phyloP scores from a whole-genome alignment of 1,140 invertebrate species.

The Mizuhopecten yessoensis region DNA sequence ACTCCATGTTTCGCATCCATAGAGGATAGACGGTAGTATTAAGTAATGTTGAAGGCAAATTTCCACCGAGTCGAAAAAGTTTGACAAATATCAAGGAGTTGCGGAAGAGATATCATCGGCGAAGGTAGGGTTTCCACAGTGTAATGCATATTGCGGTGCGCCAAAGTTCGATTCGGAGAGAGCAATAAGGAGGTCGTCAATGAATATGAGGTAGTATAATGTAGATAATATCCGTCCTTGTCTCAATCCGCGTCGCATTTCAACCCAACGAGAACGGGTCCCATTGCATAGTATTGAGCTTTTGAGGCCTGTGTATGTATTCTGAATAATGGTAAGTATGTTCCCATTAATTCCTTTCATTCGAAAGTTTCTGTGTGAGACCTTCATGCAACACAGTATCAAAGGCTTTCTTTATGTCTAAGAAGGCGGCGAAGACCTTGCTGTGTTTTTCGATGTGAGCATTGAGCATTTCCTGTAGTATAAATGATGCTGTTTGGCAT shows the following conservation, averaged over 20 bases:
- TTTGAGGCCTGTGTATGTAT: neutral
- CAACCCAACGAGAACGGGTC: slow-evolving; percentile 8
- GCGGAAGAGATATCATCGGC: neutral
- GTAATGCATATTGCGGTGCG: neutral
- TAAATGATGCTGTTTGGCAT: slow-evolving; percentile 47
- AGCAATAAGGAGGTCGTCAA: neutral
- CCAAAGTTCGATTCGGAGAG: too few relatives aligned
- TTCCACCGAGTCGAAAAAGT: neutral
- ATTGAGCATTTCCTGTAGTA: slow-evolving; percentile 41
- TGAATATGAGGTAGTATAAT: neutral
- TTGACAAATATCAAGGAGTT: neutral
- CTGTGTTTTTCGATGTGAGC: neutral
- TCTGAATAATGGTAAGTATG: neutral
- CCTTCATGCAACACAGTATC: too few relatives aligned
- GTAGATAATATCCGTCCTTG: slow-evolving; percentile 38
- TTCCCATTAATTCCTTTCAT: slow-evolving; percentile 29
- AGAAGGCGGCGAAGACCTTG: slow-evolving; percentile 10
- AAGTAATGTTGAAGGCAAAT: neutral
- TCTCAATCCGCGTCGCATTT: slow-evolving; percentile 9
- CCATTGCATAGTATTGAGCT: neutral
- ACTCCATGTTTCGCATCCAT: neutral
- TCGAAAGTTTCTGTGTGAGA: too few relatives aligned
- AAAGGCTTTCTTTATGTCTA: slow-evolving; percentile 44
- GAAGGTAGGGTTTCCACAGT: neutral
- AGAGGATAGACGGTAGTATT: neutral